A percentile compares a stretch with the other conserved stretches of the same genome.
Evolutionary conservation across 1,140 invertebrate genomes (phyloP).

Genomic region (Drosophila carrolli): DNA sequence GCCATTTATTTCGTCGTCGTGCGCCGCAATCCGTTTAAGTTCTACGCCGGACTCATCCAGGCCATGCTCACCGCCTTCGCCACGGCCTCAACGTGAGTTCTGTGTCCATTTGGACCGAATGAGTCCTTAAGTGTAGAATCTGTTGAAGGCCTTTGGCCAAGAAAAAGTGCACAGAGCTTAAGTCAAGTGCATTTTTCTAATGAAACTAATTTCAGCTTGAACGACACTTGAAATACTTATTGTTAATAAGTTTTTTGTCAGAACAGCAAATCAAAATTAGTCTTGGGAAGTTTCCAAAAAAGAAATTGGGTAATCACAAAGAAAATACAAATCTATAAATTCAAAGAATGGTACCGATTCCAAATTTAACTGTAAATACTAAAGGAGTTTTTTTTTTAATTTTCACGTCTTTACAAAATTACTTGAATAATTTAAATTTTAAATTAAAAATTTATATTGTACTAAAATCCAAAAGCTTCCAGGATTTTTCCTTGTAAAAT

Average conservation of each 20-base stretch:
- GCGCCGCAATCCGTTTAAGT: slow-evolving; percentile 94
- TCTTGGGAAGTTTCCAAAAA: too few relatives aligned
- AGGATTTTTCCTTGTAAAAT: neutral
- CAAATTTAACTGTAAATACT: too few relatives aligned
- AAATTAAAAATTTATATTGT: too few relatives aligned
- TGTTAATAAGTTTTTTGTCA: neutral
- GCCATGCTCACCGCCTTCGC: slow-evolving; percentile 96
- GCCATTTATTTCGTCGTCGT: slow-evolving; percentile 93
- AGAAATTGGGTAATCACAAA: too few relatives aligned
- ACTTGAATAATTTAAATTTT: too few relatives aligned
- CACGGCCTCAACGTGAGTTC: slow-evolving; percentile 94
- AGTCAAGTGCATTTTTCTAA: neutral
- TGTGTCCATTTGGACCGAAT: slow-evolving; percentile 24
- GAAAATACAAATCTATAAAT: too few relatives aligned
- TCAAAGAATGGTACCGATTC: too few relatives aligned
- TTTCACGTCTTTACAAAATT: too few relatives aligned
- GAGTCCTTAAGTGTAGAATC: slow-evolving; percentile 2
- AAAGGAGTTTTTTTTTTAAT: too few relatives aligned
- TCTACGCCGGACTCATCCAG: slow-evolving; percentile 93
- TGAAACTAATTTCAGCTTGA: neutral
- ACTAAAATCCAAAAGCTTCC: too few relatives aligned
- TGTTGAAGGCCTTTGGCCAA: neutral
- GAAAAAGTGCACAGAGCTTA: too few relatives aligned
- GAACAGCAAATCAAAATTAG: neutral
- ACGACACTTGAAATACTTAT: neutral